A percentile compares a stretch with the other conserved stretches of the same genome.
These are phyloP conservation scores for Stegodyphus dumicola DNA, from an alignment of 1,140 invertebrate species.

Conservation along the genomic window DNA sequence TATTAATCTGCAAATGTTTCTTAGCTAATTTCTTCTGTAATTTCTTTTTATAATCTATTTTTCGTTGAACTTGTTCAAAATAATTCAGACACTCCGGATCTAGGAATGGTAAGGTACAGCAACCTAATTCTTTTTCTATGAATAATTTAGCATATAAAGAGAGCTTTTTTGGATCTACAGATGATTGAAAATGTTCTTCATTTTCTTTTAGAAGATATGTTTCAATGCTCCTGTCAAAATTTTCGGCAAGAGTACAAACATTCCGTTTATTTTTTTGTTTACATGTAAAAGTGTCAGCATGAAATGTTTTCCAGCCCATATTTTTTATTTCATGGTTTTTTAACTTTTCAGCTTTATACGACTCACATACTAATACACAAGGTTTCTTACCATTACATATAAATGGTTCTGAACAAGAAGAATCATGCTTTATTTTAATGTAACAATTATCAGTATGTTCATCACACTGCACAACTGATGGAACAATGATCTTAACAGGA, in stretches of 20 bases:
- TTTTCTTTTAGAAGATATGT: slow-evolving; percentile 2
- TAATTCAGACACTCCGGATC: slow-evolving; percentile 7
- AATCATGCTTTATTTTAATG: slow-evolving; percentile 5
- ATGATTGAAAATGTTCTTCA: neutral
- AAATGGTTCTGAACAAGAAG: slow-evolving; percentile 23
- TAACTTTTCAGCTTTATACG: too few species aligned
- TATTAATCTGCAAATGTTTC: neutral
- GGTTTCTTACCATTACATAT: slow-evolving; percentile 5
- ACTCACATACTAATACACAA: slow-evolving; percentile 25
- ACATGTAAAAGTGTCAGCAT: slow-evolving; percentile 18
- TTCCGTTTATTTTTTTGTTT: slow-evolving; percentile 3
- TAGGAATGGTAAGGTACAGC: neutral
- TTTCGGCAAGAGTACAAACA: slow-evolving; percentile 13
- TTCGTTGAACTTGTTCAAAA: slow-evolving; percentile 11
- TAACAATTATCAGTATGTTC: slow-evolving; percentile 24
- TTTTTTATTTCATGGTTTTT: neutral
- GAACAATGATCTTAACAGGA: neutral
- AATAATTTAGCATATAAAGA: too few species aligned
- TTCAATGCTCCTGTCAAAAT: neutral
- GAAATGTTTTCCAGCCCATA: slow-evolving; percentile 2
- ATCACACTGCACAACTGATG: neutral
- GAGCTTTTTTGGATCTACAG: too few species aligned
- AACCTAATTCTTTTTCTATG: neutral
- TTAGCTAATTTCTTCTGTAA: slow-evolving; percentile 12
- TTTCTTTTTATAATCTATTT: neutral